These are phyloP conservation scores for Drosophila virilis DNA, from an alignment of 1,140 invertebrate species.

Conservation along the genomic window DNA sequence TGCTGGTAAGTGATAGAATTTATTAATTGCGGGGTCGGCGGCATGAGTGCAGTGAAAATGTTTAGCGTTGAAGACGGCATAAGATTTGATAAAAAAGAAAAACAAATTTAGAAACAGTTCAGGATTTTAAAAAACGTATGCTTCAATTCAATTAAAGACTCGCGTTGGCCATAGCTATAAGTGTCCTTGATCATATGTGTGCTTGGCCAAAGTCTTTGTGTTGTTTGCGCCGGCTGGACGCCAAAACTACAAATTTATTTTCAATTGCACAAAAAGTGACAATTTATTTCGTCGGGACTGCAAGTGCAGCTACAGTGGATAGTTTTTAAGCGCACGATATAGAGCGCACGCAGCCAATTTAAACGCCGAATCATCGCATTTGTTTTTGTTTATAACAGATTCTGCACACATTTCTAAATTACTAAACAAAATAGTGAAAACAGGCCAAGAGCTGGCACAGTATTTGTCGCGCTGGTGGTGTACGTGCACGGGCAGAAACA, in stretches of 20 bases:
- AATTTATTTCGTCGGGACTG: slow-evolving; percentile 45
- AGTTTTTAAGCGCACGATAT: slow-evolving; percentile 4
- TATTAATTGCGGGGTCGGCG: slow-evolving; percentile 56
- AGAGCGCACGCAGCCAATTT: slow-evolving; percentile 19
- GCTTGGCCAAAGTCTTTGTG: slow-evolving; percentile 34
- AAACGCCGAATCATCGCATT: slow-evolving; percentile 15
- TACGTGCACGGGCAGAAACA: slow-evolving; percentile 30
- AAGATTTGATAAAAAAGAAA: slow-evolving; percentile 59
- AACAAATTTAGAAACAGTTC: slow-evolving; percentile 54
- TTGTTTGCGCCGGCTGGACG: slow-evolving; percentile 70
- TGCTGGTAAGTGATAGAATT: slow-evolving; percentile 51
- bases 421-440: slow-evolving; percentile 49
- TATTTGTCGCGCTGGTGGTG: slow-evolving; percentile 31
- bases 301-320: slow-evolving; percentile 28
- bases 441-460: slow-evolving; percentile 39
- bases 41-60: slow-evolving; percentile 68
- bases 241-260: slow-evolving; percentile 57
- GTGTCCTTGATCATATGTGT: slow-evolving; percentile 16
- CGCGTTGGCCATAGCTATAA: neutral
- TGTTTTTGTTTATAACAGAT: slow-evolving; percentile 43
- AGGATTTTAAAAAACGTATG: slow-evolving; percentile 43
- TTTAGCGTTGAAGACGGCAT: slow-evolving; percentile 73
- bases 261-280: slow-evolving; percentile 55
- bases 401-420: slow-evolving; percentile 26
- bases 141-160: slow-evolving; percentile 21